phyloP scores from a whole-genome alignment of 2,113 vertebrate species.

The Chitala chitala region DNA sequence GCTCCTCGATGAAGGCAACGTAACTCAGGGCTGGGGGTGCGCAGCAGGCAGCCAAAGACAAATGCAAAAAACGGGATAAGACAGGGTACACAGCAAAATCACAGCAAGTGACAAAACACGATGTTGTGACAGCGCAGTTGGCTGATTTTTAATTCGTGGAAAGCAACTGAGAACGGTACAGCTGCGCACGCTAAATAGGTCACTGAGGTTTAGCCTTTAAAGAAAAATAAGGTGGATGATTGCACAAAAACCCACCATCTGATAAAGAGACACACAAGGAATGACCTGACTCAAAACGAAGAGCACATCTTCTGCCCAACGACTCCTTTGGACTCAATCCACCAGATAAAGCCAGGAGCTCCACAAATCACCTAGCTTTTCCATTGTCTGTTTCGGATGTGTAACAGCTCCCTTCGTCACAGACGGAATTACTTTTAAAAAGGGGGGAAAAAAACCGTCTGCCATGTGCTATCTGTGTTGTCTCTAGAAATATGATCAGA shows the following conservation, averaged over 20 bases:
- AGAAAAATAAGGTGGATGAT: neutral
- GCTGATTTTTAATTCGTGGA: too few species aligned
- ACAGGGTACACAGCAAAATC: too few species aligned
- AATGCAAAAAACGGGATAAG: too few species aligned
- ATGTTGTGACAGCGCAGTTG: too few species aligned
- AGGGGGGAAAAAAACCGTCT: too few species aligned
- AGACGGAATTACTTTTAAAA: constrained; percentile 26
- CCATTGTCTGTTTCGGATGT: constrained; percentile 40
- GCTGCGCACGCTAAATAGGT: neutral
- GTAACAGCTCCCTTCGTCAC: constrained; percentile 26
- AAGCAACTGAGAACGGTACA: neutral
- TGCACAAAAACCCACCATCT: neutral
- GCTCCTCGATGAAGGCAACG: constrained; percentile 77
- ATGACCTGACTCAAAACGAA: too few species aligned
- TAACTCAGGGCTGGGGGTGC: constrained; percentile 69
- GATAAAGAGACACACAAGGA: neutral
- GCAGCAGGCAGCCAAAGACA: neutral
- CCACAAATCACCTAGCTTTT: constrained; percentile 27
- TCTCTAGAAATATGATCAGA: neutral
- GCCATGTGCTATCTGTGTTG: too few species aligned
- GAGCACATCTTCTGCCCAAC: too few species aligned
- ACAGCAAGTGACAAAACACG: too few species aligned
- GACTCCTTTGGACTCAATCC: neutral
- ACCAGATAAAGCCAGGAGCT: neutral
- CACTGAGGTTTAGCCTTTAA: too few species aligned